These are phyloP conservation scores for Halictus ligatus DNA, from an alignment of 2,888 invertebrate species.

Conservation along the genomic window DNA sequence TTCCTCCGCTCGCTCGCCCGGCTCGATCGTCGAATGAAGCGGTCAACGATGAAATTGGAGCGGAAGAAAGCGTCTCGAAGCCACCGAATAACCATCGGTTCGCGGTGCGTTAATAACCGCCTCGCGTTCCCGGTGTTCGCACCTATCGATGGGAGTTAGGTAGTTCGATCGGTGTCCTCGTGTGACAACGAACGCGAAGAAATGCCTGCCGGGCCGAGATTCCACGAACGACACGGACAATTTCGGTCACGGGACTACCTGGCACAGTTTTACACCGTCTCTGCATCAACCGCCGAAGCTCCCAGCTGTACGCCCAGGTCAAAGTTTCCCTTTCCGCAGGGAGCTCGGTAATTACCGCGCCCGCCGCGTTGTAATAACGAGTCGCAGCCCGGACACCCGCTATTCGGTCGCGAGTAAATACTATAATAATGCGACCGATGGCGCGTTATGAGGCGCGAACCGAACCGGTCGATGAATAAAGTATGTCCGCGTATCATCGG, in stretches of 20 bases:
- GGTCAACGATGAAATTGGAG: conserved; percentile 29
- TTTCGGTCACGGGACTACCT: background rate
- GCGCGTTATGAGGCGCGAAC: conserved; percentile 72
- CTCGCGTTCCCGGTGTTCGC: background rate
- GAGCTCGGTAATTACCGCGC: conserved; percentile 64
- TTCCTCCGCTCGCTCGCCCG: background rate
- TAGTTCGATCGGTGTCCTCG: background rate
- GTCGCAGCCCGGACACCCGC: conserved; percentile 63
- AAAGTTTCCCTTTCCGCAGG: conserved; percentile 65
- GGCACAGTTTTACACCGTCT: background rate
- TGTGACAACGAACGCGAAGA: too few species aligned
- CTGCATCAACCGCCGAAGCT: conserved; percentile 3
- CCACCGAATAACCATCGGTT: conserved; percentile 17
- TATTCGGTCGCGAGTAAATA: conserved; percentile 68
- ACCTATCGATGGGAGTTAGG: background rate
- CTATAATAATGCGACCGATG: conserved; percentile 71
- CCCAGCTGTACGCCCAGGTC: conserved; percentile 22
- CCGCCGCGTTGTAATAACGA: conserved; percentile 66
- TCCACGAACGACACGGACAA: background rate
- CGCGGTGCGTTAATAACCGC: background rate
- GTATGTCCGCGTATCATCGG: conserved; percentile 47
- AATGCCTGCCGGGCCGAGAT: too few species aligned
- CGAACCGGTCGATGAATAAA: conserved; percentile 65
- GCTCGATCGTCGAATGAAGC: conserved; percentile 18
- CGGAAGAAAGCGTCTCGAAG: conserved; percentile 9